Evolutionary conservation across 1,140 invertebrate genomes (phyloP).

Genomic region (Drosophila sproati): DNA sequence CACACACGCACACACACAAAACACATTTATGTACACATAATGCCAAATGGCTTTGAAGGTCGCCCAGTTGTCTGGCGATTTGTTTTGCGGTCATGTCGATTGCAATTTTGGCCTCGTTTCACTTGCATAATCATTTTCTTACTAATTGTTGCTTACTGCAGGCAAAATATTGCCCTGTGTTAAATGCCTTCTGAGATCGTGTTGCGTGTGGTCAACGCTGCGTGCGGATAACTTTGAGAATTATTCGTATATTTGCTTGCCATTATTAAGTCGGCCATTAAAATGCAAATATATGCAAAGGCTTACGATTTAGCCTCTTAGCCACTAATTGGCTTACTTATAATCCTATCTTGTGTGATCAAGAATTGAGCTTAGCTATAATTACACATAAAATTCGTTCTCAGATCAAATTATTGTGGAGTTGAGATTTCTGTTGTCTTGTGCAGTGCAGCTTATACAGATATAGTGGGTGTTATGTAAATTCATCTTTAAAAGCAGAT

Average conservation of each 20-base stretch:
- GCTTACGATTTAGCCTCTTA: constrained; percentile 12
- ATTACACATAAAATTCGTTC: background rate
- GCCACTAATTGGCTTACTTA: constrained; percentile 14
- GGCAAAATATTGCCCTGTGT: constrained; percentile 28
- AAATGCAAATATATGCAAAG: background rate
- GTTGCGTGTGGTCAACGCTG: constrained; percentile 2
- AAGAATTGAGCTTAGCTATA: background rate
- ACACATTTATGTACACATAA: constrained; percentile 31
- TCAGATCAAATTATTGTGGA: background rate
- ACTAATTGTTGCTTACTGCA: constrained; percentile 69
- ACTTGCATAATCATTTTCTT: constrained; percentile 56
- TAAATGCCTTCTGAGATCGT: background rate
- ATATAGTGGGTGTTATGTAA: no score
- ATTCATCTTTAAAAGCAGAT: no score
- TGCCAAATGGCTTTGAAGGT: constrained; percentile 52
- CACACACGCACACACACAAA: constrained; percentile 5
- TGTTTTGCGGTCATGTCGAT: constrained; percentile 41
- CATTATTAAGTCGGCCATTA: constrained; percentile 1
- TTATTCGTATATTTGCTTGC: constrained; percentile 7
- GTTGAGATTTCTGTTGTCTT: background rate
- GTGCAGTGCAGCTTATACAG: no score
- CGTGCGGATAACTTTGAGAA: constrained; percentile 22
- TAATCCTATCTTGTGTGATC: background rate
- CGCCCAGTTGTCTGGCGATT: constrained; percentile 57
- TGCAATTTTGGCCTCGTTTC: constrained; percentile 52